Base-by-base conservation (phyloP, 2,113 vertebrate genomes). In the Paralichthys olivaceus region DNA sequence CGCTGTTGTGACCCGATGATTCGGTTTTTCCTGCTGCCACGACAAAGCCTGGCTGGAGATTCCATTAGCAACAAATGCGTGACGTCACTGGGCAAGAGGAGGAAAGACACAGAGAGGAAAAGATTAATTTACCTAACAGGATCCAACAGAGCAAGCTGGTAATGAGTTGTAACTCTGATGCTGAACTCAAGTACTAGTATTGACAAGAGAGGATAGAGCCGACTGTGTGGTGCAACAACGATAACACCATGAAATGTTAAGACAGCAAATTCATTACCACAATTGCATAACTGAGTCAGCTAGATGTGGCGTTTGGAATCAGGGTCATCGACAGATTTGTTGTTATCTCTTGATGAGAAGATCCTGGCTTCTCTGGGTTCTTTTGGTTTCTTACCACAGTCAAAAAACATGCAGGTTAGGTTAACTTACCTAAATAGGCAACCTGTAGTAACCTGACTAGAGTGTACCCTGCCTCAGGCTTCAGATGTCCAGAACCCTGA, bases 21-120 rank as follows among this genome's bases (percentile, higher is more conserved):
- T n/a, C 78, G 43, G 43, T 75, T 88, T 85, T 83, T 83, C 84
- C 59, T 73, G 78, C 78, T 83, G 76, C 76, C 19, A 20, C 5
- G 20, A 40, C 72, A 72, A 81, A 54, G 51, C 75, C 60, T 47
- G 51, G 34, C 58, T 29, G 71, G 73, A 76, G 64, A 84, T 81
- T 90, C 77, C 86, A 80, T 89, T 82, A 74, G 80, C 76, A 70
- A 51, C 65, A 54, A 22, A 7, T 0, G 26, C 8, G 6, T 43
- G 69, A 74, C 34, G 40, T 84, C 79, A 72, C 79, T 77, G 29
- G 56, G 28, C 1, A 4, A 40, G 67, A 79, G 13, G 51, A 68
- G 64, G 32, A 72, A 75, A 61, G 26, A 65, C 62, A 77, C 23
- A 13, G 19, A 68, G 58, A 61, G 60, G 62, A 69, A 77, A 81